Evolutionary conservation across 2,113 vertebrate species (phyloP), one percentile per base, ranked within the genome.

Genomic region (Nothocercus julius): DNA sequence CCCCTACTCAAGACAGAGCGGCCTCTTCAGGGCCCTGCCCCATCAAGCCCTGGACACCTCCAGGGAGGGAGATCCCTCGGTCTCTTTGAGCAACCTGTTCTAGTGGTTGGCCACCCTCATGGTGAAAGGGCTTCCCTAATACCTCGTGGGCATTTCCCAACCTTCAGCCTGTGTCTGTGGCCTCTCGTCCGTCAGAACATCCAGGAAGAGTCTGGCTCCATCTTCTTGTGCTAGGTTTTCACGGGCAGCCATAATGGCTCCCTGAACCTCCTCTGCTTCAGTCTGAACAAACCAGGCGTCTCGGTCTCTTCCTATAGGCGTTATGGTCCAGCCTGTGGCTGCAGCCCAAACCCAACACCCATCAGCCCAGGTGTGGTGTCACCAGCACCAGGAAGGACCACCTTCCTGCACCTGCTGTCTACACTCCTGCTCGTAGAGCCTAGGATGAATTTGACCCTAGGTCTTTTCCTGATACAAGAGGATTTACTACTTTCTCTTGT

Each of bases 211-310:
- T 8, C 1, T 56, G 1, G 32, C 47, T 88, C 47, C 67, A 12
- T 4, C 32, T 85, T 53, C 67, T 51, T 7, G 0, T 0, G 9
- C 54, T 9, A 30, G 12, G 28, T 30, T 9, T 28, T 30, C 54
- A 56, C 28, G 30, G 54, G 28, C 54, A 30, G 27, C 28, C 28
- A 30, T 30, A 30, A 30, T 5, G 28, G 16, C 54, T 30, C 28
- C 54, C 54, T 17, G 25, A 56, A 17, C 27, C 27, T 54, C 54
- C 28, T 56, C 54, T 9, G 16, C 54, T 30, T 56, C 54, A 56
- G 54, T 8, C 8, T 17, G 28, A 56, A 56, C 54, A 56, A 56
- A 30, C 54, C 54, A 56, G 54, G 15, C 28, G 4, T 17, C 27
- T 56, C 54, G 17, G 54, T 17, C 28, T 30, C 28, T 30, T 17